Evolutionary conservation across 2,113 vertebrate species (phyloP).

Genomic region (Rhombomys opimus): DNA sequence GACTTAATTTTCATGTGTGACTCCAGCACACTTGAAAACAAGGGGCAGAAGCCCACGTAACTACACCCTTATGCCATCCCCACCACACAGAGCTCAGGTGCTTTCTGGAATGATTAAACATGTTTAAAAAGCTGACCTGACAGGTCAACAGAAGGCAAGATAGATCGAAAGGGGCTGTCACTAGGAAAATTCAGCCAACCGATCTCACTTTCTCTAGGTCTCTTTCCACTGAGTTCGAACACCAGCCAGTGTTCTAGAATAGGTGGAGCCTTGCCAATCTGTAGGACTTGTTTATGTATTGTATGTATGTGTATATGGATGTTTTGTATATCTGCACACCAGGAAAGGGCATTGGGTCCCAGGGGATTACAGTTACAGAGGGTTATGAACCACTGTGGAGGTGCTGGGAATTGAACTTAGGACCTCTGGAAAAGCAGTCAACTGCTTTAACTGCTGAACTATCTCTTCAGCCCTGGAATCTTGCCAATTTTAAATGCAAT

Average conservation of each 20-base stretch:
- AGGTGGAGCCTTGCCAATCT: neutral
- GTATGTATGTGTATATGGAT: too few species aligned
- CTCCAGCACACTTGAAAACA: neutral
- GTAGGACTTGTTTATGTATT: neutral
- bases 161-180: neutral
- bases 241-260: neutral
- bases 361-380: too few species aligned
- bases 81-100: neutral
- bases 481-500: too few species aligned
- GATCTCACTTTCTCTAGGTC: neutral
- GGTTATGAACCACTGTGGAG: too few species aligned
- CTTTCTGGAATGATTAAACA: too few species aligned
- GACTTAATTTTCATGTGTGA: constrained; percentile 12
- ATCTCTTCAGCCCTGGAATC: too few species aligned
- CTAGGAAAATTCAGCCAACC: neutral
- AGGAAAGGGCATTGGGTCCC: too few species aligned
- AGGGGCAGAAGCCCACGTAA: neutral
- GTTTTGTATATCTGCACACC: too few species aligned
- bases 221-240: neutral
- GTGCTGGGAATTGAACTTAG: too few species aligned
- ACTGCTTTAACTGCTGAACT: too few species aligned
- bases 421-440: too few species aligned
- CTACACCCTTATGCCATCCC: neutral
- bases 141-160: neutral
- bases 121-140: neutral